These are phyloP conservation scores for Polymixis flavicincta DNA, from an alignment of 2,888 invertebrate genomes.

Conservation along the genomic window DNA sequence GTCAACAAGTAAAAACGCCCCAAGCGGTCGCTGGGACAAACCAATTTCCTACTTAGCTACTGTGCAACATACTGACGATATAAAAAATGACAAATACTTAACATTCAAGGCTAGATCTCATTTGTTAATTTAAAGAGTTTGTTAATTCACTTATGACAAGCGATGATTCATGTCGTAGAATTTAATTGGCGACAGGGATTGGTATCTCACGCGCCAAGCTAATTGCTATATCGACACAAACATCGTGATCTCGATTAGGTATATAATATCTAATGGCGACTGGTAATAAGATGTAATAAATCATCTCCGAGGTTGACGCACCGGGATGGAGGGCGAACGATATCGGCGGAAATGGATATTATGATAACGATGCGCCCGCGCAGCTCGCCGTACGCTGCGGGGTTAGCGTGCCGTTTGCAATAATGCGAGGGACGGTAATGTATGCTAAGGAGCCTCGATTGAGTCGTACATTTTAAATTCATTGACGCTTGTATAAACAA, in stretches of 20 bases:
- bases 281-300: conserved; percentile 80
- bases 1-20: conserved; percentile 67
- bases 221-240: conserved; percentile 67
- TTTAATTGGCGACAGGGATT: conserved; percentile 74
- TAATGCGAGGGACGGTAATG: conserved; percentile 66
- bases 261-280: conserved; percentile 72
- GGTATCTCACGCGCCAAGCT: conserved; percentile 67
- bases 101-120: conserved; percentile 69
- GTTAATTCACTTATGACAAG: conserved; percentile 69
- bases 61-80: conserved; percentile 52
- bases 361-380: conserved; percentile 78
- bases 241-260: conserved; percentile 71
- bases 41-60: conserved; percentile 55
- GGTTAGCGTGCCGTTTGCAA: conserved; percentile 66
- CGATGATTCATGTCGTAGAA: conserved; percentile 75
- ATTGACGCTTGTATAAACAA: conserved; percentile 70
- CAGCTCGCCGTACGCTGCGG: conserved; percentile 60
- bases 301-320: conserved; percentile 75
- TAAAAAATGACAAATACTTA: conserved; percentile 64
- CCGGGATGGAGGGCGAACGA: conserved; percentile 70
- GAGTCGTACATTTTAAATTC: conserved; percentile 67
- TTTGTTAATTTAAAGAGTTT: conserved; percentile 63
- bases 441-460: conserved; percentile 65
- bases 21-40: conserved; percentile 55
- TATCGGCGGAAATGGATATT: conserved; percentile 83